phyloP scores from a whole-genome alignment of 2,113 vertebrate genomes.

The Xenopus borealis region DNA sequence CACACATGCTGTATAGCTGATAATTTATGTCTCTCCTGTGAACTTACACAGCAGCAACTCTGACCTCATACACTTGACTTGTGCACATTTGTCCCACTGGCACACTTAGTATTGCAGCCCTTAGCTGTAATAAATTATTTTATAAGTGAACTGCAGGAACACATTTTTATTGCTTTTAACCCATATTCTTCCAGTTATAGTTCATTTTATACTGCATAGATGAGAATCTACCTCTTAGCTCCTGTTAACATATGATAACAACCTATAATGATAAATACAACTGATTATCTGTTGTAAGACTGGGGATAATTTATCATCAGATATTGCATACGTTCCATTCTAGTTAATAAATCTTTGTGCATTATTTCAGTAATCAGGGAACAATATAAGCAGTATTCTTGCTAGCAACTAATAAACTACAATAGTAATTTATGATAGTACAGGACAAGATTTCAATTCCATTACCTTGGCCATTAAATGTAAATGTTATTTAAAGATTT shows the following conservation, averaged over 20 bases:
- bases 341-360: no score
- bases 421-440: constrained; percentile 20
- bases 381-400: background rate
- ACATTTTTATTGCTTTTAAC: no score
- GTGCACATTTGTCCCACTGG: constrained; percentile 14
- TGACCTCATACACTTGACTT: constrained; percentile 35
- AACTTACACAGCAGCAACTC: constrained; percentile 25
- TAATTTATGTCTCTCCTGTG: constrained; percentile 24
- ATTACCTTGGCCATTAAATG: constrained; percentile 28
- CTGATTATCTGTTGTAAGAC: no score
- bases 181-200: no score
- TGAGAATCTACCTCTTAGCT: no score
- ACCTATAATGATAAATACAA: no score
- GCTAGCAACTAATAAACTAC: background rate
- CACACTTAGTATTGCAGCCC: constrained; percentile 21
- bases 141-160: background rate
- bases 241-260: no score
- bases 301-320: no score
- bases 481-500: constrained; percentile 11
- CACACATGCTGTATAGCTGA: constrained; percentile 10
- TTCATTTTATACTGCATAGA: no score
- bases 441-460: constrained; percentile 8
- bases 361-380: no score
- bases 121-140: background rate
- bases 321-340: no score